A percentile compares a stretch with the other conserved stretches of the same genome.
Evolutionary conservation across 2,113 vertebrate species (phyloP).

Genomic region (Periophthalmodon schlosseri): DNA sequence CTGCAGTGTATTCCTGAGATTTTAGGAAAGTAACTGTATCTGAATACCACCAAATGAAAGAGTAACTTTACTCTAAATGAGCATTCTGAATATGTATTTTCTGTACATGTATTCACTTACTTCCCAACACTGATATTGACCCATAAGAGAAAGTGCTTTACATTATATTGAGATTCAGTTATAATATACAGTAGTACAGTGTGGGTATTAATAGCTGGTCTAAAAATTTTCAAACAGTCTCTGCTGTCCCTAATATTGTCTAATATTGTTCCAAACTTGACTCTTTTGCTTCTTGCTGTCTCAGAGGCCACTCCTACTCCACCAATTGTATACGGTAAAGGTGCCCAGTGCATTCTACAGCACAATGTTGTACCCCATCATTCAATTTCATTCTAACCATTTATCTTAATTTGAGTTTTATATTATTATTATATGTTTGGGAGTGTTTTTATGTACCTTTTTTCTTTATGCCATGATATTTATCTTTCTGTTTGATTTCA

Average conservation of each 20-base stretch:
- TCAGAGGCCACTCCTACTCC: conserved; percentile 95
- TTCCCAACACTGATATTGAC: not conserved
- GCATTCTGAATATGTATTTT: no score
- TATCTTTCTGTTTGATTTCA: not conserved
- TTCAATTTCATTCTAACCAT: not conserved
- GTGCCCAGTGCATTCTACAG: conserved; percentile 48
- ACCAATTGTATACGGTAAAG: conserved; percentile 95
- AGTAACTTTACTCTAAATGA: no score
- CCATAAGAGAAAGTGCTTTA: not conserved
- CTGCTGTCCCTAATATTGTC: conserved; percentile 17
- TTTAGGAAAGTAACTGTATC: no score
- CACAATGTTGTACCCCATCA: conserved; percentile 34
- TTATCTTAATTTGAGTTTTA: conserved; percentile 1
- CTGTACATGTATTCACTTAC: no score
- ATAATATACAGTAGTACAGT: not conserved
- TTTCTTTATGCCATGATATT: not conserved
- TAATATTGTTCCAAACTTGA: conserved; percentile 49
- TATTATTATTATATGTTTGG: not conserved
- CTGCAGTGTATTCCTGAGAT: no score
- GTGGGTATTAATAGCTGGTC: not conserved
- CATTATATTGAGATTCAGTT: not conserved
- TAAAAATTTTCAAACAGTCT: not conserved
- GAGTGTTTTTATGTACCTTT: not conserved
- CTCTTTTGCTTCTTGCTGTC: conserved; percentile 82
- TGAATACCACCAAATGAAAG: no score